phyloP scores from a whole-genome alignment of 1,140 invertebrate genomes.

The Popillia japonica region DNA sequence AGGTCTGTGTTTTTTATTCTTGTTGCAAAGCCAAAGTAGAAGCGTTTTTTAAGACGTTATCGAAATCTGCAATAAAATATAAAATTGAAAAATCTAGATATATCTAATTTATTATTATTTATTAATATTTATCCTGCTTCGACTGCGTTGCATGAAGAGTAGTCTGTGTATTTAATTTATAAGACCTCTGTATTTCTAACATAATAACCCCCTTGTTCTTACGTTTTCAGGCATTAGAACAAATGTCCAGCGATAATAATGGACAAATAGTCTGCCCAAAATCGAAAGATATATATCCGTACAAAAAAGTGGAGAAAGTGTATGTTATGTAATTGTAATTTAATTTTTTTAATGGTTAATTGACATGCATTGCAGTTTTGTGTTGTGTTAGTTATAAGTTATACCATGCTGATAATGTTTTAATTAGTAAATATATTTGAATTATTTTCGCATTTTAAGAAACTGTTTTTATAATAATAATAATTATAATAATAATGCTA shows the following conservation, averaged over 20 bases:
- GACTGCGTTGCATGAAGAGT: too few relatives aligned
- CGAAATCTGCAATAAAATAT: too few relatives aligned
- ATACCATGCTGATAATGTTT: neutral
- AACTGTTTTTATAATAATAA: neutral
- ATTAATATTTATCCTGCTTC: too few relatives aligned
- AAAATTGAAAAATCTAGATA: too few relatives aligned
- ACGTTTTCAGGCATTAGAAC: constrained; percentile 74
- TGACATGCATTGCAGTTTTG: neutral
- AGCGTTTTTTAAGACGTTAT: too few relatives aligned
- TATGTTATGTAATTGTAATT: constrained; percentile 85
- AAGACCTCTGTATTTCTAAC: too few relatives aligned
- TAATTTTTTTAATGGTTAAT: neutral
- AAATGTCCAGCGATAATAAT: constrained; percentile 89
- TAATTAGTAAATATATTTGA: neutral
- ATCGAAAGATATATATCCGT: constrained; percentile 87
- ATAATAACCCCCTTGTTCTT: too few relatives aligned
- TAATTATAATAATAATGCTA: too few relatives aligned
- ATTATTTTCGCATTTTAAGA: neutral
- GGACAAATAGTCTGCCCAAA: constrained; percentile 90
- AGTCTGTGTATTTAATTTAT: too few relatives aligned
- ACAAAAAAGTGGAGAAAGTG: constrained; percentile 93
- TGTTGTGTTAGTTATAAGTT: neutral
- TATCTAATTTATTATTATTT: too few relatives aligned
- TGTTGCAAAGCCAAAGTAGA: too few relatives aligned
- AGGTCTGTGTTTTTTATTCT: too few relatives aligned